Evolutionary conservation across 1,140 invertebrate genomes (phyloP).

Genomic region (Halesus radiatus): DNA sequence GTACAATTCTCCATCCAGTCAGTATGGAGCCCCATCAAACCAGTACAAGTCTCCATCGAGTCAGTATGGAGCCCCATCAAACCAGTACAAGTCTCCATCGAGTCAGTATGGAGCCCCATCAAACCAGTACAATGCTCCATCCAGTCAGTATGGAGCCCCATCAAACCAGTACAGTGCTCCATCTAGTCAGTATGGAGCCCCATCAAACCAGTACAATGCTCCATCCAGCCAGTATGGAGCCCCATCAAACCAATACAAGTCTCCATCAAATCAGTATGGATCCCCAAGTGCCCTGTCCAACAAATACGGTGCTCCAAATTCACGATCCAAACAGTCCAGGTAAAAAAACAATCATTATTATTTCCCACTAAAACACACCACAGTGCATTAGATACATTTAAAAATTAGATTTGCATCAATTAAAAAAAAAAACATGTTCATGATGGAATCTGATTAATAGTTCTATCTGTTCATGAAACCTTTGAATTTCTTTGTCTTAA

Average conservation of each 20-base stretch:
- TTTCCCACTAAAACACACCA: too few relatives aligned
- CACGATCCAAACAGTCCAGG: constrained; percentile 36
- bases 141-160: constrained; percentile 41
- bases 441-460: too few relatives aligned
- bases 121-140: constrained; percentile 52
- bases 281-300: constrained; percentile 33
- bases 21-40: constrained; percentile 44
- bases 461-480: too few relatives aligned
- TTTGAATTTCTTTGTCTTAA: too few relatives aligned
- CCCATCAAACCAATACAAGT: constrained; percentile 52
- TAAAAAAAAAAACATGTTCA: too few relatives aligned
- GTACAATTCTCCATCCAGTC: constrained; percentile 50
- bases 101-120: constrained; percentile 46
- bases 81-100: constrained; percentile 20
- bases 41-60: too few relatives aligned
- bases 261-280: constrained; percentile 43
- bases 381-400: too few relatives aligned
- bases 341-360: too few relatives aligned
- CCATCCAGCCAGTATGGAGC: constrained; percentile 44
- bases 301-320: constrained; percentile 44
- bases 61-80: constrained; percentile 48
- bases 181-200: constrained; percentile 49
- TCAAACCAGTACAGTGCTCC: too few relatives aligned
- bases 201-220: too few relatives aligned
- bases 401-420: too few relatives aligned